Base-by-base conservation (phyloP, 2,888 invertebrate species). In the Drosophila koepferae region DNA sequence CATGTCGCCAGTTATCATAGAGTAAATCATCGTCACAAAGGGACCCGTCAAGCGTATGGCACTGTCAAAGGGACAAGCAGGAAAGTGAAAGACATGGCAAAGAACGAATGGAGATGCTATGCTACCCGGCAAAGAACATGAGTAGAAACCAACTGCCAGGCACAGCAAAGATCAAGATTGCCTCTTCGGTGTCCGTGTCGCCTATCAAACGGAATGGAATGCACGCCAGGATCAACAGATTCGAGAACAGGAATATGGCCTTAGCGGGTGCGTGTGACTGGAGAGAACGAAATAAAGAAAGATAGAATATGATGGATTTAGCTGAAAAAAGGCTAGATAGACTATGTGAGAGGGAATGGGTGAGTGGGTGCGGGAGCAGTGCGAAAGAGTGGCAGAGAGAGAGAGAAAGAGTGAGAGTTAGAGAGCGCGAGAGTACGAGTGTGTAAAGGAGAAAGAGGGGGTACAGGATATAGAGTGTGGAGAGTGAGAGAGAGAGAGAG, bases 1-100 rank as follows among this genome's bases (percentile, higher is more conserved):
- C 97, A 99, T 98, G 94, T 99, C 99, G 53, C 99, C 99, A 0
- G 97, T 97, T 91, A 99, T 98, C 99, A 99, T 99, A 90, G 98
- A 98, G 94, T 98, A 99, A 84, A 99, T 98, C 99, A 99, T 99
- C 14, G 99, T 99, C 69, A 99, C 99, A 93, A 99, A 99, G 0
- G 99, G 99, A 49, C 99, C 99, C 0, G 99, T 99, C 87, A 99
- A 94, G 68, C 97, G 96, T 40, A 98, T 96, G 44, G 98, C 98
- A 9, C 99, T 99, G 93, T 5, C 8, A 3, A 18, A 1, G 28
- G 28, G 2, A 74, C 34, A 77, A 53, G 0, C 1, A 1, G 7
- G 14, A 7, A 16, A 5, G 43, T 23, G 20, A 1, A n/a, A 20
- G 16, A 16, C 2, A 6, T 1, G 18, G 14, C 7, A 12, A 8